phyloP scores from a whole-genome alignment of 1,140 invertebrate genomes.

The Radopholus similis region DNA sequence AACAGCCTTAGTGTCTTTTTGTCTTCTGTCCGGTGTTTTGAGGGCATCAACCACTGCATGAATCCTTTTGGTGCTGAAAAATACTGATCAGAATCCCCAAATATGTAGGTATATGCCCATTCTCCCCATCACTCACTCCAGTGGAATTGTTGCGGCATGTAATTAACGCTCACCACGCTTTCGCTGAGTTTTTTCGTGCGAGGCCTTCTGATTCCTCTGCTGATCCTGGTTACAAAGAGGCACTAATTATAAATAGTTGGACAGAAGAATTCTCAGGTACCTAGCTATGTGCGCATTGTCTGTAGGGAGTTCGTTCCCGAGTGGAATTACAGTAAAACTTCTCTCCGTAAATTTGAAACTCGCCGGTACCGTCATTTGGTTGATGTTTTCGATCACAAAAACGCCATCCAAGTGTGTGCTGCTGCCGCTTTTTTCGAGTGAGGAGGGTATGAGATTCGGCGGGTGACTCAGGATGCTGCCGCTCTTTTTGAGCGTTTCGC shows the following conservation, averaged over 20 bases:
- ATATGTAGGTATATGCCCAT: too few species aligned
- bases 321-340: neutral
- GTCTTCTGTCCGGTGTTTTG: too few species aligned
- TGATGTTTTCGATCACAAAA: neutral
- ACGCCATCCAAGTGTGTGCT: neutral
- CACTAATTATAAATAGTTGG: too few species aligned
- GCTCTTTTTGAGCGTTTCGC: neutral
- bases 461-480: neutral
- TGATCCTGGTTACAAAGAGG: neutral
- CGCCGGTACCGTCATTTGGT: neutral
- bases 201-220: neutral
- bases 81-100: too few species aligned
- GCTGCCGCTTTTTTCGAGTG: neutral
- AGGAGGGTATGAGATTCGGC: neutral
- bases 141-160: neutral
- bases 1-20: too few species aligned
- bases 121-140: neutral
- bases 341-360: neutral
- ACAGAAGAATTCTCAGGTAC: neutral
- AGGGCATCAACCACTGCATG: too few species aligned
- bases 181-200: too few species aligned
- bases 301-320: neutral
- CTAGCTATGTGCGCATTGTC: neutral
- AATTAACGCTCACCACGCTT: constrained; percentile 4
- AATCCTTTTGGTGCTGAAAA: too few species aligned